phyloP scores from a whole-genome alignment of 2,113 vertebrate genomes.

The Microcebus griseorufus region DNA sequence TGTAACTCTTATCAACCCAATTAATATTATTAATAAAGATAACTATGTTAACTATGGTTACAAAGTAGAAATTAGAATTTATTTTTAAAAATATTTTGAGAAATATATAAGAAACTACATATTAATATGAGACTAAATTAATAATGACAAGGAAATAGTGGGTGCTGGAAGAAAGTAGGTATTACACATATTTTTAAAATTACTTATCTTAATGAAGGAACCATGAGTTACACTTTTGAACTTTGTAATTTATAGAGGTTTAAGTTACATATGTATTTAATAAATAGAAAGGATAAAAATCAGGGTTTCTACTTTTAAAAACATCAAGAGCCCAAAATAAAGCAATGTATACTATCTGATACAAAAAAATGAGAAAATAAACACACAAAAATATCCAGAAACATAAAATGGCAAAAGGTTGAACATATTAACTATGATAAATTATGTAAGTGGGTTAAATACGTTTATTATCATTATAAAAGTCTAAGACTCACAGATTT shows the following conservation, averaged over 20 bases:
- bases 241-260: neutral
- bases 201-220: neutral
- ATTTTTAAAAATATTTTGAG: constrained; percentile 23
- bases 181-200: neutral
- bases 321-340: neutral
- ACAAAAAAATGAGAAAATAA: constrained; percentile 14
- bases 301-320: neutral
- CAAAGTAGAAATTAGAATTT: constrained; percentile 49
- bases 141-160: neutral
- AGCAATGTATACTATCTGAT: neutral
- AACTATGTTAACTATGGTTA: neutral
- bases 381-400: constrained; percentile 1
- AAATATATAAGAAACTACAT: neutral
- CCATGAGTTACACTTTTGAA: neutral
- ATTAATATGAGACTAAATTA: neutral
- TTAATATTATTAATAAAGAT: constrained; percentile 19
- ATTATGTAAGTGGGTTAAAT: neutral
- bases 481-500: neutral
- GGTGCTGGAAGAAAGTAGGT: neutral
- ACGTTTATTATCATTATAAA: neutral
- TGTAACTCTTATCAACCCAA: neutral
- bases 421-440: neutral
- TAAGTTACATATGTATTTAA: neutral
- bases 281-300: constrained; percentile 35
- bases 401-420: neutral